These are phyloP conservation scores for Odontothrips loti DNA, from an alignment of 2,888 invertebrate genomes.

Conservation along the genomic window DNA sequence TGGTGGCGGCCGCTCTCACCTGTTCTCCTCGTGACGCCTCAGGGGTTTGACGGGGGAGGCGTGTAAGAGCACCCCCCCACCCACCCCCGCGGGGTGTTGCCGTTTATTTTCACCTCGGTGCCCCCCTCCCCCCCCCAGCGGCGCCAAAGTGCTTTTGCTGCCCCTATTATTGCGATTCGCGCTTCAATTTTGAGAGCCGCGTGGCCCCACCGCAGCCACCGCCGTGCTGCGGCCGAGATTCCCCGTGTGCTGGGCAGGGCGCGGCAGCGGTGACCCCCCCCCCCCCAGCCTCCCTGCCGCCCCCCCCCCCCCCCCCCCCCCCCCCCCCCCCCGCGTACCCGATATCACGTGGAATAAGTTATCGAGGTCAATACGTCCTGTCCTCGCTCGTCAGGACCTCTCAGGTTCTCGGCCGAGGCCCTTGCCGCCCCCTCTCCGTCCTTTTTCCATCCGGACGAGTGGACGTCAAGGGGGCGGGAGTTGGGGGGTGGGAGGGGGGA, in stretches of 20 bases:
- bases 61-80: no score
- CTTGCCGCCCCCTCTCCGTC: no score
- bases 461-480: no score
- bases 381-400: no score
- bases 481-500: no score
- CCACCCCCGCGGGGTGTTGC: no score
- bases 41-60: no score
- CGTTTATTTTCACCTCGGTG: neutral
- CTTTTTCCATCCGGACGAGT: no score
- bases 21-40: no score
- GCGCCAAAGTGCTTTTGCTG: neutral
- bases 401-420: no score
- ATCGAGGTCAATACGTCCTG: neutral
- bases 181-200: constrained; percentile 10
- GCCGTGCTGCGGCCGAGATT: neutral
- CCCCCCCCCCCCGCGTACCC: neutral
- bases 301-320: neutral
- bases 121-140: neutral
- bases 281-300: neutral
- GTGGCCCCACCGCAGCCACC: neutral
- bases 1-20: no score
- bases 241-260: no score
- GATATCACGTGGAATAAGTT: neutral
- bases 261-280: neutral
- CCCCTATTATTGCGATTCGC: constrained; percentile 11